Percentiles rank a stretch among this genome's conserved stretches.
phyloP scores from a whole-genome alignment of 2,888 invertebrate species.

The Drosophila fungiperda region DNA sequence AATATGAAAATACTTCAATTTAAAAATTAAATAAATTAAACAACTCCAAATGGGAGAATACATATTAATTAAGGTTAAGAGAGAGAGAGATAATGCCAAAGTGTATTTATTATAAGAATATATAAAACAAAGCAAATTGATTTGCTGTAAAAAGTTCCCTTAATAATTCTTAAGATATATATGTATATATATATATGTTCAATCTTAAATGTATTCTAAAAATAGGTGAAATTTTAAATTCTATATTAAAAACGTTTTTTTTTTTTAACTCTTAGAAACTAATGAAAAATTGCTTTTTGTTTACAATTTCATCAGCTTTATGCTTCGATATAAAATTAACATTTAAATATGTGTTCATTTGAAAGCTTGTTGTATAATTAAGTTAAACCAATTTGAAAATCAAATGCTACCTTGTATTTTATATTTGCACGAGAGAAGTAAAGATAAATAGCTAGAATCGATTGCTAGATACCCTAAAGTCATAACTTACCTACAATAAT shows the following conservation, averaged over 20 bases:
- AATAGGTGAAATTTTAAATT: neutral
- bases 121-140: neutral
- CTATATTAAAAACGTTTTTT: neutral
- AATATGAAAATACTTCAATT: neutral
- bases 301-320: neutral
- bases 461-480: neutral
- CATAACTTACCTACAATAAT: neutral
- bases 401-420: conserved; percentile 3
- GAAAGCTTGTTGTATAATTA: conserved; percentile 1
- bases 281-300: neutral
- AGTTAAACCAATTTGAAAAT: conserved; percentile 21
- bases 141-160: neutral
- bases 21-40: neutral
- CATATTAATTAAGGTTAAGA: neutral
- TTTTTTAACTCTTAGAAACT: neutral
- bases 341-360: neutral
- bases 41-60: neutral
- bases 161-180: neutral
- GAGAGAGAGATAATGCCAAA: neutral
- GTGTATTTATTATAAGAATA: neutral
- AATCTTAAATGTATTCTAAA: neutral
- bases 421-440: neutral
- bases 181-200: no score
- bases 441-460: neutral
- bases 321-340: neutral